phyloP scores from a whole-genome alignment of 2,113 vertebrate species.

The Pteruthius melanotis region DNA sequence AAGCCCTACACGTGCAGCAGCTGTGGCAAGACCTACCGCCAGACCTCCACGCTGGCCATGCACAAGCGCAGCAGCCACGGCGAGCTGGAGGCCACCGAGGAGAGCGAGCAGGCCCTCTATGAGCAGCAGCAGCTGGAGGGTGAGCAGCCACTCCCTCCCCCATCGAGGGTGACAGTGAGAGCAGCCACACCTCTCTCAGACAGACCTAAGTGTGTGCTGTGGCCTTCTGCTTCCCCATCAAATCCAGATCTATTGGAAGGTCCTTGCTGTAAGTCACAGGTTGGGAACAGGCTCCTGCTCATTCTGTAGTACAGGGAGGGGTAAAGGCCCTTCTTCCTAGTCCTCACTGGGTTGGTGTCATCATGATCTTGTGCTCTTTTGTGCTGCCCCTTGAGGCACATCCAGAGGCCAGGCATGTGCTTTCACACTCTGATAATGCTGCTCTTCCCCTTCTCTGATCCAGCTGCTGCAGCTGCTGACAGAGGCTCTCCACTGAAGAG shows the following conservation, averaged over 20 bases:
- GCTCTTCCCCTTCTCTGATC: background rate
- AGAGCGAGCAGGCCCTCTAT: constrained; percentile 73
- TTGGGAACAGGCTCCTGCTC: background rate
- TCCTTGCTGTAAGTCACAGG: background rate
- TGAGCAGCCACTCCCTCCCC: background rate
- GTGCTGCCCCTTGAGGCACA: background rate
- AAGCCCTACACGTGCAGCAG: constrained; percentile 82
- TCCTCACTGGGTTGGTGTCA: background rate
- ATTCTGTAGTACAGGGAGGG: background rate
- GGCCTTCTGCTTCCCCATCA: background rate
- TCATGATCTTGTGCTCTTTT: background rate
- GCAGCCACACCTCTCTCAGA: background rate
- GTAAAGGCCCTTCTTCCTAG: background rate
- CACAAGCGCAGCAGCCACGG: constrained; percentile 80
- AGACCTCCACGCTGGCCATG: constrained; percentile 83
- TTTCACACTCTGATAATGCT: background rate
- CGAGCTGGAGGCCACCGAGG: constrained; percentile 77
- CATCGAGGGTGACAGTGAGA: background rate
- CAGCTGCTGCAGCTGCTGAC: constrained; percentile 59
- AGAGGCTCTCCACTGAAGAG: constrained; percentile 48
- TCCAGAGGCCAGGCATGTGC: rapidly evolving
- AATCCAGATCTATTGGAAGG: background rate
- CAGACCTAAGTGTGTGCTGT: rapidly evolving
- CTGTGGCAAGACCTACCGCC: constrained; percentile 82
- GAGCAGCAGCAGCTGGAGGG: constrained; percentile 74